A percentile compares a stretch with the other conserved stretches of the same genome.
Evolutionary conservation across 2,888 invertebrate genomes (phyloP).

Genomic region (Rhagophthalmus giganteus): DNA sequence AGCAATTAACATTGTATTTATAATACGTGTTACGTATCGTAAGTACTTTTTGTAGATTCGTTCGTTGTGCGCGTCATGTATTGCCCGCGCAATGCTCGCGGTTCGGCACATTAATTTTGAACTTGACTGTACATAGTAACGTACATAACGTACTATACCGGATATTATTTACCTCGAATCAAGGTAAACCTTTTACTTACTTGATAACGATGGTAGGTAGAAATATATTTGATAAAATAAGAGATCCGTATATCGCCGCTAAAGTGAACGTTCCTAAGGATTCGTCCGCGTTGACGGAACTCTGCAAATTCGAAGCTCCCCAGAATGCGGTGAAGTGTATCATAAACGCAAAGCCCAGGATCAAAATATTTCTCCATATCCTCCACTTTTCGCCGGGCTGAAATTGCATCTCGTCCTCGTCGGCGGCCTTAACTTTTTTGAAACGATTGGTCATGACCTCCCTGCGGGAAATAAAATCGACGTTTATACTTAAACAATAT

Average conservation of each 20-base stretch:
- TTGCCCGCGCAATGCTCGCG: too few relatives aligned
- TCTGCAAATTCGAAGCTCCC: constrained; percentile 80
- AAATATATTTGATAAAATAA: constrained; percentile 88
- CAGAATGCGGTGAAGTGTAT: constrained; percentile 92
- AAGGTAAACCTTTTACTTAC: constrained; percentile 58
- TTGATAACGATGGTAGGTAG: constrained; percentile 82
- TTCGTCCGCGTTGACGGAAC: constrained; percentile 80
- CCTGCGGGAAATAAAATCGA: constrained; percentile 16
- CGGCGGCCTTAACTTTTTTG: constrained; percentile 29
- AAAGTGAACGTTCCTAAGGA: constrained; percentile 83
- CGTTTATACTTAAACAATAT: too few relatives aligned
- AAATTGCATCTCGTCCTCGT: constrained; percentile 31
- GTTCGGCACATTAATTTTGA: too few relatives aligned
- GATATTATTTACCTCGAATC: too few relatives aligned
- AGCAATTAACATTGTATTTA: too few relatives aligned
- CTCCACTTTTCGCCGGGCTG: constrained; percentile 65
- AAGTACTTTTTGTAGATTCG: too few relatives aligned
- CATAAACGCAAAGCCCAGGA: constrained; percentile 87
- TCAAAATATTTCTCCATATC: constrained; percentile 81
- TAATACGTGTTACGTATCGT: too few relatives aligned
- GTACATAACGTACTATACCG: too few relatives aligned
- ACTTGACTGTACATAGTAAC: too few relatives aligned
- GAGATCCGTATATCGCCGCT: constrained; percentile 82
- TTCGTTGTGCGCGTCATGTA: too few relatives aligned
- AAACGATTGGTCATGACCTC: constrained; percentile 32